Evolutionary conservation across 37 sponge, comb jelly and placozoan genomes (phyloP), one percentile per base, ranked within the genome.

Genomic region (Geodia barretti): DNA sequence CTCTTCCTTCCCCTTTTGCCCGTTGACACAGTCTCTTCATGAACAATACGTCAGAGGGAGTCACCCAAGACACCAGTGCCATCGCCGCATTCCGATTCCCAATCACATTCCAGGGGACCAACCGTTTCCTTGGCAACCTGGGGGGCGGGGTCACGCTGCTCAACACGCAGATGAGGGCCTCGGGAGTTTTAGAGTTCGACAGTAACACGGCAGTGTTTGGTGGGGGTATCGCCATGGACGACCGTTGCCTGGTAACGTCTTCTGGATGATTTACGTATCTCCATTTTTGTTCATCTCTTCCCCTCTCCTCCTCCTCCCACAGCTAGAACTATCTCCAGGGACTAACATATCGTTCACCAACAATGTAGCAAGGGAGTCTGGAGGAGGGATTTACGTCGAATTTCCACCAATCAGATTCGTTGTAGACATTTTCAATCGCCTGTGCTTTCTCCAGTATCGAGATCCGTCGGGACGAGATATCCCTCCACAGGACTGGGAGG

Each of bases 71-170:
- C 73, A 88, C 93, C 11, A 92, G 93, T 81, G 89, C 93, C 28
- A 39, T 92, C 14, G 82, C 93, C 30, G 89, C 93, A 24, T 92
- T 92, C 70, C 79, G 93, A 37, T 92, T 92, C 63, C 93, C 93
- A 1, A 82, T 84, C 38, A 64, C 68, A 17, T 84, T 92, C 38
- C 11, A 1, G 0, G 93, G 93, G 21, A 67, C 33, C 31, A 92
- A 92, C 47, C 2, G 24, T 30, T 92, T 92, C 64, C 30, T 59
- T 4, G 36, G 54, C 2, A 92, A 92, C 64, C 58, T 60, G 59
- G 93, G 93, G 34, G 93, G 93, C 17, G 93, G 89, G 3, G 88
- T 92, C 37, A 88, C 76, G 1, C 74, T 92, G 59, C 78, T 92
- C 43, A 92, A 88, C 72, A 92, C 93, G 4, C 72, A 72, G 26